Conservation (phyloP, 2,113 vertebrate genomes). For the Reinhardtius hippoglossoides region DNA sequence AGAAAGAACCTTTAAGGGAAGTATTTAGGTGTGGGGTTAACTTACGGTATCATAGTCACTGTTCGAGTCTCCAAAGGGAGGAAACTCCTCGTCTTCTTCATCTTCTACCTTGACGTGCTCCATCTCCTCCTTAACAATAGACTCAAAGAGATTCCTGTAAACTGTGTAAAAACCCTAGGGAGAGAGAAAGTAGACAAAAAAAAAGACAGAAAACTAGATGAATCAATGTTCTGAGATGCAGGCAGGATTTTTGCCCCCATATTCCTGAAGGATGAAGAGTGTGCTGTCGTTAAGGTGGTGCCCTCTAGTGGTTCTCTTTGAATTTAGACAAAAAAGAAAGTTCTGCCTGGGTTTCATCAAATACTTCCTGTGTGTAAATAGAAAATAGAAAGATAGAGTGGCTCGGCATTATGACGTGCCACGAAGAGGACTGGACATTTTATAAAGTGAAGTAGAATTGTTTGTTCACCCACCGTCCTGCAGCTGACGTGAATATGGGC, state of each 20-base stretch:
- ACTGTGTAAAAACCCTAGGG: slow-evolving; percentile 91
- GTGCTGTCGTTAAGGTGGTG: background rate
- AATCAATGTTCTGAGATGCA: slow-evolving; percentile 3
- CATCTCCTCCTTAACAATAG: slow-evolving; percentile 91
- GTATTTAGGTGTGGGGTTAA: background rate
- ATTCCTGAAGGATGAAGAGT: background rate
- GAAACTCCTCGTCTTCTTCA: slow-evolving; percentile 87
- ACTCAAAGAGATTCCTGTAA: slow-evolving; percentile 91
- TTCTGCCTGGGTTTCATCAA: background rate
- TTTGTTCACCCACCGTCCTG: no score
- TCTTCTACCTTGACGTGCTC: slow-evolving; percentile 83
- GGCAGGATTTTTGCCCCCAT: slow-evolving; percentile 11
- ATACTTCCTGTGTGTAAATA: background rate
- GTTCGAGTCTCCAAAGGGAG: slow-evolving; percentile 90
- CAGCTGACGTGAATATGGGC: background rate
- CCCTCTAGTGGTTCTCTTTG: background rate
- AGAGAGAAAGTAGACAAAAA: background rate
- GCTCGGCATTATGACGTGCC: no score
- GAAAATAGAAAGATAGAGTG: no score
- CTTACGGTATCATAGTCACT: slow-evolving; percentile 95
- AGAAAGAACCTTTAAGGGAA: background rate
- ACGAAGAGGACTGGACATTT: no score
- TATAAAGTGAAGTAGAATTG: no score
- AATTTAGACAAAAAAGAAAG: background rate
- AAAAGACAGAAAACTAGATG: slow-evolving; percentile 4